These are phyloP conservation scores for Florisuga fusca DNA, from an alignment of 2,797 vertebrate genomes.

Conservation along the genomic window DNA sequence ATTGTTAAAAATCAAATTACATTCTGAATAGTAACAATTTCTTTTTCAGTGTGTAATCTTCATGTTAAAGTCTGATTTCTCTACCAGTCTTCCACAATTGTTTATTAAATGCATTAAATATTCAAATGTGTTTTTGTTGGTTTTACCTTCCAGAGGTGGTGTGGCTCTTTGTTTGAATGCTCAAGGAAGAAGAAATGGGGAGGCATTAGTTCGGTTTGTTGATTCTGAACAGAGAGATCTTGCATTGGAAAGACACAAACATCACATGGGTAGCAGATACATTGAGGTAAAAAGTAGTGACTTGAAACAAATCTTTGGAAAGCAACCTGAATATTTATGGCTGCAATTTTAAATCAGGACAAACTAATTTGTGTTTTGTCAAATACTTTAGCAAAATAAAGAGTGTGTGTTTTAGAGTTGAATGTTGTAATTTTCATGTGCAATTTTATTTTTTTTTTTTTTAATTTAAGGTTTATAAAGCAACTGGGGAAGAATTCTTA, in stretches of 20 bases:
- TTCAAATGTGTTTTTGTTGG: background rate
- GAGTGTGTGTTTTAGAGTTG: background rate
- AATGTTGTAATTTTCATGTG: background rate
- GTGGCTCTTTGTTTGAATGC: constrained; percentile 95
- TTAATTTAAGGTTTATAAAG: constrained; percentile 92
- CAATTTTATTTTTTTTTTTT: background rate
- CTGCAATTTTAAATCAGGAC: background rate
- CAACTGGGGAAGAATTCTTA: constrained; percentile 96
- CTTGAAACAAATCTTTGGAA: background rate
- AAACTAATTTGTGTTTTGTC: background rate
- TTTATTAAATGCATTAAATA: background rate
- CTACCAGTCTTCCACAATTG: background rate
- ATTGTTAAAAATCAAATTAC: background rate
- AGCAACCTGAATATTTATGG: background rate
- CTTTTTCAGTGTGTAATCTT: background rate
- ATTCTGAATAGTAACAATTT: background rate
- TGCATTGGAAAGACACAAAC: constrained; percentile 94
- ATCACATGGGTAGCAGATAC: constrained; percentile 97
- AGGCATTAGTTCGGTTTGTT: constrained; percentile 94
- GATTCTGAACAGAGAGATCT: constrained; percentile 93
- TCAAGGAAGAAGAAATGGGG: constrained; percentile 94
- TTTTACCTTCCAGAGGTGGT: constrained; percentile 85
- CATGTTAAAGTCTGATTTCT: background rate
- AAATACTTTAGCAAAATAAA: background rate
- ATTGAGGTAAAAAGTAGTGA: constrained; percentile 86